Evolutionary conservation across 2,888 invertebrate genomes (phyloP), one percentile per base, ranked within the genome.

Genomic region (Pseudoips prasinana): DNA sequence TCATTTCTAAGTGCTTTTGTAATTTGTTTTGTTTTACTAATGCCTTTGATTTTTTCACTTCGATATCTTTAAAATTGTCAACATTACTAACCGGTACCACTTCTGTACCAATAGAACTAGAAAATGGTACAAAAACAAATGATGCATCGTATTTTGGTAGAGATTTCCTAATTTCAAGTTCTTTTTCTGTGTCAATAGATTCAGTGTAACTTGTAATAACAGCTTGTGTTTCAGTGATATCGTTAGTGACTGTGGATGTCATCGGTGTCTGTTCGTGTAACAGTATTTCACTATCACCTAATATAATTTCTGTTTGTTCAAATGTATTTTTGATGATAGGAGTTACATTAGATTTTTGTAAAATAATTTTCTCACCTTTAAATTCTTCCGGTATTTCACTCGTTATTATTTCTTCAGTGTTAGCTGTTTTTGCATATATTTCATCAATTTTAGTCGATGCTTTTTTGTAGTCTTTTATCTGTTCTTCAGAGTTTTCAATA

Each of bases 121-220:
- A 65, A 23, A 68, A 60, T 8, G 89, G 82, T 3, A 84, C 55
- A 50, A 80, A 73, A 11, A 65, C 69, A 29, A 85, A 32, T 3
- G 58, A 54, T 18, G 73, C 78, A 33, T 77, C 77, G 29, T 67
- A 57, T 25, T 55, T 57, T 20, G 59, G 46, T 10, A 60, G 24
- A 26, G 35, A 19, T 33, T 39, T 44, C 34, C 56, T 63, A 8
- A 72, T 73, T 7, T 76, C 63, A 7, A 92, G 73, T 23, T 73
- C 58, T 25, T 74, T 79, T 75, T 93, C 94, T 58, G 88, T 89
- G 41, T 92, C 91, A 26, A 85, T 86, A 1, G 89, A 68, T 46
- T 90, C 88, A 20, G 91, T 78, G 39, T 87, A 87, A 26, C 90
- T 91, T 3, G 91, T 89, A 8, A 90, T 77, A 7, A 92, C 48